Evolutionary conservation across 2,797 vertebrate species (phyloP), one percentile per base, ranked within the genome.

Genomic region (Hypotaenidia philippensis): DNA sequence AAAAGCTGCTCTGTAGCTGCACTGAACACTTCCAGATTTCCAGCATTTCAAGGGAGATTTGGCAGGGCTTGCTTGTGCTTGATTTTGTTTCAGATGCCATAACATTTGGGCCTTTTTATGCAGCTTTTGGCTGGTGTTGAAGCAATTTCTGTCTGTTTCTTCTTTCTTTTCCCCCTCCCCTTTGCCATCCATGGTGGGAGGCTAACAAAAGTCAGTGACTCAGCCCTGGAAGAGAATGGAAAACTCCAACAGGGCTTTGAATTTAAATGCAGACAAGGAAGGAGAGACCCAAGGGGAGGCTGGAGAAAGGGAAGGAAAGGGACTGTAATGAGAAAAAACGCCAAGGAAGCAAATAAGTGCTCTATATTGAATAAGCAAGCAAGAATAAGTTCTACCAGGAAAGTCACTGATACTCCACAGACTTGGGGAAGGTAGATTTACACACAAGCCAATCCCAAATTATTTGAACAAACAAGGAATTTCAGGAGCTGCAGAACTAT

Each of bases 141-240:
- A 96, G 96, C 47, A 91, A 93, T 95, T 96, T 96, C 87, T 95
- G 76, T 91, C 94, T 94, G 96, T 94, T 95, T 94, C 94, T 97
- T 96, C 87, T 95, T 94, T 94, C 87, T 92, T 55, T 94, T 93
- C 77, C 41, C 70, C 94, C 80, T 90, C 93, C 81, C 92, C 49
- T 89, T 86, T 94, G 85, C 89, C 90, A 89, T 96, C 93, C 94
- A 55, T 91, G 91, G 96, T 84, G 91, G 68, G 90, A 94, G 78
- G 91, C 74, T 96, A 93, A 97, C 96, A 90, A 84, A 94, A 96
- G 87, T 96, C 94, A 94, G 88, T 96, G 96, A 94, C 91, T 96
- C 94, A 94, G 85, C 90, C 70, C 83, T 76, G 57, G 83, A 89
- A 93, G 80, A 96, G 93, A 94, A 94, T 91, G 93, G 86, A 94